These are phyloP conservation scores for Diabrotica undecimpunctata DNA, from an alignment of 1,140 invertebrate genomes.

Conservation along the genomic window DNA sequence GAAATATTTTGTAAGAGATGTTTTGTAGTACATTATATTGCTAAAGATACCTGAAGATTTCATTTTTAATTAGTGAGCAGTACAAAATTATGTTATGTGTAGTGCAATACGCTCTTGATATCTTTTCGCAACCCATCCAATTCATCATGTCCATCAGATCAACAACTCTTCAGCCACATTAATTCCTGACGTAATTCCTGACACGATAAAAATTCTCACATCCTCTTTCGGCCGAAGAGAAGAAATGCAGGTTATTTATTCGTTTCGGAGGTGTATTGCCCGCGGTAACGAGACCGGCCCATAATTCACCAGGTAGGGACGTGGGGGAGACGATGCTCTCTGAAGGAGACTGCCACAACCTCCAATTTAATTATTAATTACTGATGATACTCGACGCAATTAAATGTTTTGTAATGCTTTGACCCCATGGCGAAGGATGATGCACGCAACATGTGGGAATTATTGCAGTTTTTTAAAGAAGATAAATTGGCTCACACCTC, in stretches of 20 bases:
- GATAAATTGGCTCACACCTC: no score
- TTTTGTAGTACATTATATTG: no score
- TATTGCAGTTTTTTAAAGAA: not conserved
- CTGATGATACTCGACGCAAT: conserved; percentile 1
- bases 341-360: not conserved
- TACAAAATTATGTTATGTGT: no score
- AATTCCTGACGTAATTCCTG: not conserved
- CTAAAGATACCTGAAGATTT: no score
- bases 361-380: conserved; percentile 3
- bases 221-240: not conserved
- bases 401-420: not conserved
- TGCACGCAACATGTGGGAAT: conserved; percentile 3
- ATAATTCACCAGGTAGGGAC: not conserved
- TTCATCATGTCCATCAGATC: no score
- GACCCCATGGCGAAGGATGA: not conserved
- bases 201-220: not conserved
- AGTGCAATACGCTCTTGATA: no score
- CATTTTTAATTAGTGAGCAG: no score
- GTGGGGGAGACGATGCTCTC: not conserved
- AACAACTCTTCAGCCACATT: no score
- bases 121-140: no score
- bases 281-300: conserved; percentile 1
- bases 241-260: not conserved
- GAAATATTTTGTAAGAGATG: no score
- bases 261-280: not conserved